Evolutionary conservation across 2,888 invertebrate genomes (phyloP), one percentile per base, ranked within the genome.

Genomic region (Metalampra italica): DNA sequence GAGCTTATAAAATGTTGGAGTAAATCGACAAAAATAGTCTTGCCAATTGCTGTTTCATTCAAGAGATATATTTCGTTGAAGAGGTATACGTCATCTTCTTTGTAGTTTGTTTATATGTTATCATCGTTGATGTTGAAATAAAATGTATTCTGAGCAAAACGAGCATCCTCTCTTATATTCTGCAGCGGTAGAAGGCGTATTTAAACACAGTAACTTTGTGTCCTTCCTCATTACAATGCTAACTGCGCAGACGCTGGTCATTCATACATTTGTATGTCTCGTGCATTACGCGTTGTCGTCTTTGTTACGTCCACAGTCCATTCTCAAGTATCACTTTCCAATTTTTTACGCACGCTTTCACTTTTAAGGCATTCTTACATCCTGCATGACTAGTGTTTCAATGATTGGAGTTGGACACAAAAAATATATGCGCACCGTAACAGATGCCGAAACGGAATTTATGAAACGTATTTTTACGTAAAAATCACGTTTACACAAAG

Each of bases 291-390:
- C 66, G 69, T 64, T 68, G 66, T 69, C 68, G 72, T 71, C 71
- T 78, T 73, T 75, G 75, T 66, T 64, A 65, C 68, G 73, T 71
- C 74, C 71, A 74, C 75, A n/a, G 65, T 66, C 67, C 65, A 68
- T 73, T 76, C 73, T 66, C 62, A 65, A 72, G 64, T 66, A 69
- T 72, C 71, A 75, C 83, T 82, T 82, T 80, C 77, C 78, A 78
- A 77, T 72, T 74, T 66, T 75, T 68, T 64, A 64, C 64, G 53
- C 58, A 51, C 64, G 68, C 79, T 82, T 78, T 82, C 79, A 75
- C 78, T 77, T 76, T 76, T 69, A 63, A 62, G 59, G 51, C 52
- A 59, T 59, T 56, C 5, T 59, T 54, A 55, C 49, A 52, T 43
- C 52, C 55, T 61, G 43, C 49, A 52, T 48, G 46, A 49, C 43